Conservation (phyloP, 2,797 vertebrate genomes). For the Bucorvus abyssinicus region DNA sequence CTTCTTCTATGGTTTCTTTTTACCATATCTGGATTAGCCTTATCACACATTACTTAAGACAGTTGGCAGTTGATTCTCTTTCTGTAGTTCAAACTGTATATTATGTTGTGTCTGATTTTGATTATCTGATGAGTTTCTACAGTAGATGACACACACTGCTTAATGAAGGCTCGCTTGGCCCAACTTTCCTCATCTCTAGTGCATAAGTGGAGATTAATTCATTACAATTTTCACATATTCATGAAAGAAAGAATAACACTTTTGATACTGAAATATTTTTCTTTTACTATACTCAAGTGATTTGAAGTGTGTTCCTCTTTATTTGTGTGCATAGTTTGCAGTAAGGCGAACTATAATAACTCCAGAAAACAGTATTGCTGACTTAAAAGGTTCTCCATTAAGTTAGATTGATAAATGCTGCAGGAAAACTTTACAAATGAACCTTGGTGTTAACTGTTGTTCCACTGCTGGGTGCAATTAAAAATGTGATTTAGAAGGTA, state of each 20-base stretch:
- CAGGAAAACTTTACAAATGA: not conserved
- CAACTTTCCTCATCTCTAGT: not conserved
- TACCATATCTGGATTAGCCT: not conserved
- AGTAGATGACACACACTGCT: rapidly evolving
- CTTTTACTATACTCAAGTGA: not conserved
- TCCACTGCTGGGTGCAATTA: not conserved
- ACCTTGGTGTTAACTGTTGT: not conserved
- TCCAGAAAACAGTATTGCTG: not conserved
- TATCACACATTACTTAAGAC: not conserved
- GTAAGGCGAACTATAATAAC: not conserved
- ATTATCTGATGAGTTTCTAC: not conserved
- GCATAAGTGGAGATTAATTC: not conserved
- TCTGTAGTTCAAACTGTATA: not conserved
- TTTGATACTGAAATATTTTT: not conserved
- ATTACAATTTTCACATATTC: not conserved
- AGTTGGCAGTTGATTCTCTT: not conserved
- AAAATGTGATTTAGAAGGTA: not conserved
- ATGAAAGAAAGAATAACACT: not conserved
- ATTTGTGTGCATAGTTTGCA: not conserved
- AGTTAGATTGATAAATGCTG: not conserved
- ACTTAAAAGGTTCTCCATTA: not conserved
- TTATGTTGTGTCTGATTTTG: not conserved
- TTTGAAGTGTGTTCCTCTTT: not conserved
- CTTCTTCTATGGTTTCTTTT: not conserved
- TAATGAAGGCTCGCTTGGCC: not conserved